Percentiles rank a stretch among this genome's conserved stretches.
These are phyloP conservation scores for Melierax canorus DNA, from an alignment of 2,113 vertebrate genomes.

Conservation along the genomic window DNA sequence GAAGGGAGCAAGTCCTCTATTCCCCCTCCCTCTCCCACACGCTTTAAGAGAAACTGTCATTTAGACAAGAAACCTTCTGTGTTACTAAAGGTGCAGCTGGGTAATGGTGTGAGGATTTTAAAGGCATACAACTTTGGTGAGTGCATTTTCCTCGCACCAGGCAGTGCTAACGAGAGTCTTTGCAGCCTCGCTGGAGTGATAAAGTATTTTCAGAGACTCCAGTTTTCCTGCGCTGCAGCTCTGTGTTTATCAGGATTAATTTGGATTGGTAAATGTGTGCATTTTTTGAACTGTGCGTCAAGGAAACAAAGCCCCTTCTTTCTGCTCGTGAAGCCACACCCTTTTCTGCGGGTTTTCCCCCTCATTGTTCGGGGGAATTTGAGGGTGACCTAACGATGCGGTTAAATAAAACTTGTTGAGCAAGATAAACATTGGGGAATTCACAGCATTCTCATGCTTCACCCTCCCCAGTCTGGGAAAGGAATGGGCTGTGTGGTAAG, in stretches of 20 bases:
- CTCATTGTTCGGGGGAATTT: conserved; percentile 71
- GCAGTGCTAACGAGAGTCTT: not conserved
- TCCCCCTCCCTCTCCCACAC: conserved; percentile 32
- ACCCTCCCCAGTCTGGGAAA: conserved; percentile 49
- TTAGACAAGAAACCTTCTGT: conserved; percentile 45
- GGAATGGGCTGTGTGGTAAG: conserved; percentile 46
- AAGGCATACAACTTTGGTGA: not conserved
- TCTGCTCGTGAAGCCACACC: conserved; percentile 61
- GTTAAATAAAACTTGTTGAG: conserved; percentile 71
- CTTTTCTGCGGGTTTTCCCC: conserved; percentile 72
- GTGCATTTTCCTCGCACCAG: not conserved
- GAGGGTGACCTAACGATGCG: conserved; percentile 70
- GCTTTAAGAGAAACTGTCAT: conserved; percentile 46
- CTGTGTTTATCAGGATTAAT: conserved; percentile 12
- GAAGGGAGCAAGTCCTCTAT: conserved; percentile 29
- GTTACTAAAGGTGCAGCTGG: conserved; percentile 32
- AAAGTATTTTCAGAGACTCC: not conserved
- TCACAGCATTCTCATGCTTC: conserved; percentile 59
- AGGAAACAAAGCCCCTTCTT: conserved; percentile 68
- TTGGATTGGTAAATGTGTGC: conserved; percentile 15
- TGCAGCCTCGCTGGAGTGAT: not conserved
- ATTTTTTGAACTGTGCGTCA: conserved; percentile 59
- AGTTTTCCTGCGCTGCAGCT: not conserved
- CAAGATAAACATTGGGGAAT: conserved; percentile 70
- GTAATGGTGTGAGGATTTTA: not conserved